A percentile compares a stretch with the other conserved stretches of the same genome.
phyloP scores from a whole-genome alignment of 2,113 vertebrate genomes.

The Albula glossodonta region DNA sequence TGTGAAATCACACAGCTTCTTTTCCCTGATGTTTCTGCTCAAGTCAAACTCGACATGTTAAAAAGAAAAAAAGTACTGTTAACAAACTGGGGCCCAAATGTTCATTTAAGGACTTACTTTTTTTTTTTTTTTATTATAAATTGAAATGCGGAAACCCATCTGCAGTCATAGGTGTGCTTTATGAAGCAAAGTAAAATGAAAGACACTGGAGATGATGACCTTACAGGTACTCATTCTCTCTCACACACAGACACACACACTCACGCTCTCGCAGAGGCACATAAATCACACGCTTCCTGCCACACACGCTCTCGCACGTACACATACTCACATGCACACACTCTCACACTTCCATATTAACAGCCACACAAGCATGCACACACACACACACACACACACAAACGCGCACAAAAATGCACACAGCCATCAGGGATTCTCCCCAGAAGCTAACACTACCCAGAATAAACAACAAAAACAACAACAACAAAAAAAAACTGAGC shows the following conservation, averaged over 20 bases:
- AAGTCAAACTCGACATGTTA: too few species aligned
- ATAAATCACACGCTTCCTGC: neutral
- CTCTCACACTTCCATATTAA: neutral
- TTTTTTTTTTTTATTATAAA: too few species aligned
- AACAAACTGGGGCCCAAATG: too few species aligned
- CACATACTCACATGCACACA: too few species aligned
- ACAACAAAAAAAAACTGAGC: neutral
- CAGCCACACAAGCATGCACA: slow-evolving; percentile 5
- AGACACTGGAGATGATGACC: too few species aligned
- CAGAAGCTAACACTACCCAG: slow-evolving; percentile 49
- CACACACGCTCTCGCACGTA: neutral
- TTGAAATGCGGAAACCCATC: too few species aligned
- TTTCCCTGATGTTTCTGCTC: too few species aligned
- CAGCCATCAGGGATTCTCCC: slow-evolving; percentile 34
- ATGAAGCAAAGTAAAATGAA: too few species aligned
- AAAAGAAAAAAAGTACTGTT: too few species aligned
- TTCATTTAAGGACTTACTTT: too few species aligned
- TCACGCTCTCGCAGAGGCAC: slow-evolving; percentile 18
- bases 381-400: slow-evolving; percentile 23
- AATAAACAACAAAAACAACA: slow-evolving; percentile 63
- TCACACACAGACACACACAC: slow-evolving; percentile 12
- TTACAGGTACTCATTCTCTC: too few species aligned
- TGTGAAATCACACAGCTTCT: neutral
- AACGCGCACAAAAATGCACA: neutral
- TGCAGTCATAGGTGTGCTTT: too few species aligned